Evolutionary conservation across 2,113 vertebrate species (phyloP).

Genomic region (Halcyon senegalensis): DNA sequence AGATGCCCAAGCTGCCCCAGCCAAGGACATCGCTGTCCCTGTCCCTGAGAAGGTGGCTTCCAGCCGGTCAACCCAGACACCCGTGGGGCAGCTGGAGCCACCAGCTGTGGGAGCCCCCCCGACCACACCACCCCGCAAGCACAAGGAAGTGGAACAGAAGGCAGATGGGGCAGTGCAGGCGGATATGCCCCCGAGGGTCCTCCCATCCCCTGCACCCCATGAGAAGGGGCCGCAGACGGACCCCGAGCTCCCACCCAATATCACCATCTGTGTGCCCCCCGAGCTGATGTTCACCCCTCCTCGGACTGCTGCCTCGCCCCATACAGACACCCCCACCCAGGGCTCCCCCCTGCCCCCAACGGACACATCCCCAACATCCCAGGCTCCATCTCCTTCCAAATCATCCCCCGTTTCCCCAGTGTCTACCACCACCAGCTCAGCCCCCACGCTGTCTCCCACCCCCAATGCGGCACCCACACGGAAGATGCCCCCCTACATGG

Average conservation of each 20-base stretch:
- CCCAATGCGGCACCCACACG: constrained; percentile 13
- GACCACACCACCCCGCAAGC: constrained; percentile 55
- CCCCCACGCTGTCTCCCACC: neutral
- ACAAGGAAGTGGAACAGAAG: constrained; percentile 50
- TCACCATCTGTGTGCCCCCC: neutral
- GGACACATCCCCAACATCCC: neutral
- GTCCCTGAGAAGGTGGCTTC: constrained; percentile 24
- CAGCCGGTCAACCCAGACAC: constrained; percentile 23
- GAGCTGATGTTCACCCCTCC: constrained; percentile 47
- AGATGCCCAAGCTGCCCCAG: constrained; percentile 78
- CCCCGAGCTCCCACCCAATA: neutral
- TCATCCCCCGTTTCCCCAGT: neutral
- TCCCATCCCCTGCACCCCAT: neutral
- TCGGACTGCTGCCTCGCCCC: neutral
- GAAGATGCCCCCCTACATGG: constrained; percentile 69
- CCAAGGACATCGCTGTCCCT: constrained; percentile 66
- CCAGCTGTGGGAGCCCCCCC: neutral
- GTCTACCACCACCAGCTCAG: neutral
- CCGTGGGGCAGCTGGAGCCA: neutral
- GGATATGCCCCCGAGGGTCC: rapidly evolving
- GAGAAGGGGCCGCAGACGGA: neutral
- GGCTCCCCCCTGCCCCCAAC: neutral
- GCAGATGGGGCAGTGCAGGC: neutral
- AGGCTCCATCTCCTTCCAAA: constrained; percentile 35
- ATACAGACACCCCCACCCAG: neutral